phyloP scores from a whole-genome alignment of 2,888 invertebrate genomes.

The Autographa pulchrina region DNA sequence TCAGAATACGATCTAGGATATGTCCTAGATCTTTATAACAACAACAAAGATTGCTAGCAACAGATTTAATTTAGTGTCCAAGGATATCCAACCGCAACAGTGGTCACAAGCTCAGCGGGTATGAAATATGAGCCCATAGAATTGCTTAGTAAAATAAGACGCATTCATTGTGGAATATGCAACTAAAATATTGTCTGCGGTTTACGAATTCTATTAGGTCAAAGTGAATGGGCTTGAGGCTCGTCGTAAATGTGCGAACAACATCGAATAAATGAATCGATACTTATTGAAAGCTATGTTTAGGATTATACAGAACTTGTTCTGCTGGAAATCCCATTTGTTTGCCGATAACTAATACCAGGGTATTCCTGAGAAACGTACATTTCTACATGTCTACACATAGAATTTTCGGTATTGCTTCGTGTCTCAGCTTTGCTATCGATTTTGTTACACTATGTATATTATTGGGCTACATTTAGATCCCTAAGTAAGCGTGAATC shows the following conservation, averaged over 20 bases:
- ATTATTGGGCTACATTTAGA: not conserved
- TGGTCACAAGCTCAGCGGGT: conserved; percentile 1
- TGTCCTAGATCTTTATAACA: not conserved
- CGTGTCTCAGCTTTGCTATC: not conserved
- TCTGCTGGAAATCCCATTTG: not conserved
- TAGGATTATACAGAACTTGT: not conserved
- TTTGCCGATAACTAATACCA: not conserved
- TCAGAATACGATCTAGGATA: no score
- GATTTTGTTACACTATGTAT: not conserved
- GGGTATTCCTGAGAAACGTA: not conserved
- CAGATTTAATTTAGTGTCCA: conserved; percentile 6
- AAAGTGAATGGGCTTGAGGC: not conserved
- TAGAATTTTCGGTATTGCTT: no score
- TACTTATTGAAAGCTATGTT: not conserved
- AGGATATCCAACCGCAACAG: not conserved
- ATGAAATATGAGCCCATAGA: conserved; percentile 5
- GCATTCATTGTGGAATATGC: not conserved
- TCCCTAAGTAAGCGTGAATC: not conserved
- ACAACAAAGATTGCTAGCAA: not conserved
- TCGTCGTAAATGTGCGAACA: not conserved
- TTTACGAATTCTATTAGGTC: not conserved
- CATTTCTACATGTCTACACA: no score
- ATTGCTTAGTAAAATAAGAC: conserved; percentile 5
- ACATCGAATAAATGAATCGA: not conserved
- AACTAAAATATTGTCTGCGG: not conserved